These are phyloP conservation scores for Spodoptera frugiperda DNA, from an alignment of 1,140 invertebrate species.

Conservation along the genomic window DNA sequence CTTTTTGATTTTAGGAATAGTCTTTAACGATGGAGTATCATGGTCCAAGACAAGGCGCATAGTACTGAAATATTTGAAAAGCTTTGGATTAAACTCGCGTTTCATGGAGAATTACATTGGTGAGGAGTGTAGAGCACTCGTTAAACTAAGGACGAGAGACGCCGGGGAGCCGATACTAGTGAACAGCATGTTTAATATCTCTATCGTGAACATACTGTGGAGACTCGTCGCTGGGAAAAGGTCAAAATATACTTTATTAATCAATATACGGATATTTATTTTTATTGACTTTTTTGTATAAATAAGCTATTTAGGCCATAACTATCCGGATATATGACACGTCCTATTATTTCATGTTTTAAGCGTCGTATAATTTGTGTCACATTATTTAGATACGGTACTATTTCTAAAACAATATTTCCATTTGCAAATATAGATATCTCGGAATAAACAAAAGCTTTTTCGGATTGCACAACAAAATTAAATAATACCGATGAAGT, in stretches of 20 bases:
- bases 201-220: constrained; percentile 91
- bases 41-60: constrained; percentile 89
- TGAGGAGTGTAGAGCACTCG: constrained; percentile 87
- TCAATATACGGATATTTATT: background rate
- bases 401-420: too few relatives aligned
- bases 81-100: constrained; percentile 88
- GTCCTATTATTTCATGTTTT: too few relatives aligned
- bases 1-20: constrained; percentile 84
- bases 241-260: constrained; percentile 50
- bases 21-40: constrained; percentile 88
- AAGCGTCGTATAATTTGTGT: too few relatives aligned
- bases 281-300: too few relatives aligned
- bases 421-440: too few relatives aligned
- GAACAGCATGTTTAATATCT: constrained; percentile 87
- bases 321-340: too few relatives aligned
- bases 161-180: constrained; percentile 75
- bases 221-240: constrained; percentile 89
- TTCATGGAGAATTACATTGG: constrained; percentile 87
- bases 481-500: too few relatives aligned
- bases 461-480: too few relatives aligned
- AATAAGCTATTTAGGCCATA: too few relatives aligned
- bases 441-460: too few relatives aligned
- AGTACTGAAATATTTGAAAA: constrained; percentile 87
- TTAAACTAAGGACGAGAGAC: constrained; percentile 69
- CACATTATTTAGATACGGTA: too few relatives aligned